A percentile compares a stretch with the other conserved stretches of the same genome.
phyloP scores from a whole-genome alignment of 2,113 vertebrate genomes.

The Lynx canadensis region DNA sequence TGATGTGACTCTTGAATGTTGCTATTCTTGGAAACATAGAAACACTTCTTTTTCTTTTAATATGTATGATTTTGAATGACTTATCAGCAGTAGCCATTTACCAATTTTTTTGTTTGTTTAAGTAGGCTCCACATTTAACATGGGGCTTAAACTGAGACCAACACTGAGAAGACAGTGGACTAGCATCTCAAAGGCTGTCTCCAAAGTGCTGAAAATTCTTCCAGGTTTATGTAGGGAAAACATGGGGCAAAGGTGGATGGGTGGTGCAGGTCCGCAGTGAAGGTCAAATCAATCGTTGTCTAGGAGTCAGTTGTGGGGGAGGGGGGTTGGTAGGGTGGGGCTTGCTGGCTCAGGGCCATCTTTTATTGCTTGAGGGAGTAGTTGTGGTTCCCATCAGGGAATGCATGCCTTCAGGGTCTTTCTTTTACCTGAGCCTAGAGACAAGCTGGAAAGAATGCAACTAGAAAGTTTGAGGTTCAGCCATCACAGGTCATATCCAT shows the following conservation, averaged over 20 bases:
- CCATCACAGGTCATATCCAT: not conserved
- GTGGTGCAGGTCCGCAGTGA: not conserved
- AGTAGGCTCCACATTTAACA: not conserved
- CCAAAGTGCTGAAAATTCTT: not conserved
- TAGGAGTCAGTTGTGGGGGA: not conserved
- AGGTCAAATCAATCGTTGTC: not conserved
- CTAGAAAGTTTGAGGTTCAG: not conserved
- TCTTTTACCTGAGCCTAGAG: not conserved
- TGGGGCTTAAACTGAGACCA: not conserved
- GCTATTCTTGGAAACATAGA: not conserved
- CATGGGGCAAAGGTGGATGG: not conserved
- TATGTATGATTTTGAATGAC: not conserved
- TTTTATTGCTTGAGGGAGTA: not conserved
- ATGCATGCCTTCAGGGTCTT: not conserved
- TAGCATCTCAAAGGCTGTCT: not conserved
- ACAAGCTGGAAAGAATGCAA: not conserved
- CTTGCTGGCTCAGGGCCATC: not conserved
- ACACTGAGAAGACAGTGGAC: not conserved
- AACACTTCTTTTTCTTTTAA: not conserved
- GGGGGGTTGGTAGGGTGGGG: not conserved
- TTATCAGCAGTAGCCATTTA: not conserved
- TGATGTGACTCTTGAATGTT: not conserved
- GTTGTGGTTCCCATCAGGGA: not conserved
- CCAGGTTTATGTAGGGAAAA: not conserved
- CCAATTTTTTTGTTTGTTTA: no score